Percentiles rank a stretch among this genome's conserved stretches.
phyloP scores from a whole-genome alignment of 2,113 vertebrate genomes.

The Pomatostomus ruficeps region DNA sequence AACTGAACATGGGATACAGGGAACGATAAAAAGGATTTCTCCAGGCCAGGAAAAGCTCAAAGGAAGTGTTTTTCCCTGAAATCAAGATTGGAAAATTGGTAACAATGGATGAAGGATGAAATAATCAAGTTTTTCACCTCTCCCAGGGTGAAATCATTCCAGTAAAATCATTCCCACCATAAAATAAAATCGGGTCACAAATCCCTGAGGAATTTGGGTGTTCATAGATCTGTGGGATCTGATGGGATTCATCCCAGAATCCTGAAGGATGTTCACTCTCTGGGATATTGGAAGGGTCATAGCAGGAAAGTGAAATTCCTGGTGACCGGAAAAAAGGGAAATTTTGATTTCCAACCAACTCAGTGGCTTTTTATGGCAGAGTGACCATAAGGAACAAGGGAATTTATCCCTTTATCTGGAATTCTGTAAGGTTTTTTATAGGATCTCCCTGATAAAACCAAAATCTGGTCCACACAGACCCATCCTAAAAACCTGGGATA shows the following conservation, averaged over 20 bases:
- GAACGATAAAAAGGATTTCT: not conserved
- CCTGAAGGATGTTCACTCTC: not conserved
- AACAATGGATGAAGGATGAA: not conserved
- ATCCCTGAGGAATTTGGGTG: not conserved
- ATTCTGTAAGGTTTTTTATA: not conserved
- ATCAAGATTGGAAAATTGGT: not conserved
- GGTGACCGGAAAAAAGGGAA: not conserved
- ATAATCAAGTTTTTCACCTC: not conserved
- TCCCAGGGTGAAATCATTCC: not conserved
- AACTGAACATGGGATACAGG: not conserved
- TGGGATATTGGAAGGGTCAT: not conserved
- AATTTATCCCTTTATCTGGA: not conserved
- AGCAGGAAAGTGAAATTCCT: not conserved
- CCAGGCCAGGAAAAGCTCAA: not conserved
- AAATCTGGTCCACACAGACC: not conserved
- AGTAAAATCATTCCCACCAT: not conserved
- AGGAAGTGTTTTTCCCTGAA: rapidly evolving
- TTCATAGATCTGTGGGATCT: not conserved
- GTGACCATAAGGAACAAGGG: not conserved
- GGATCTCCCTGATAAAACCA: not conserved
- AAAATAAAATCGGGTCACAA: not conserved
- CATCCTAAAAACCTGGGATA: not conserved
- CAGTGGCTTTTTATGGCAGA: not conserved
- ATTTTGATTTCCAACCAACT: rapidly evolving
- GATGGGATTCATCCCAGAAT: not conserved